Conservation (phyloP, 2,797 vertebrate genomes). For the Smutsia gigantea region DNA sequence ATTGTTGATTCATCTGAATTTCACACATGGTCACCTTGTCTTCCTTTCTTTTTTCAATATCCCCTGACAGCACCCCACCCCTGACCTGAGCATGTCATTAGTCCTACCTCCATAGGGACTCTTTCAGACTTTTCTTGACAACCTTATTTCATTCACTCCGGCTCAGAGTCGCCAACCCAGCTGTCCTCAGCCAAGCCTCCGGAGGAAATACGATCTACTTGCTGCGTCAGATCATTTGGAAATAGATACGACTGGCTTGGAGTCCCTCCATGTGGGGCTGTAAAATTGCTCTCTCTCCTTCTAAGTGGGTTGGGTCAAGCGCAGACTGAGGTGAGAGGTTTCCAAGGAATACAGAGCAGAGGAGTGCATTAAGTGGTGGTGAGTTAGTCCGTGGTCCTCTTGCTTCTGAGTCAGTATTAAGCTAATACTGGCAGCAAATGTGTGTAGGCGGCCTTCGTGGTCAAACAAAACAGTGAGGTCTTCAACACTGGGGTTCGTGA, state of each 20-base stretch:
- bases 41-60: conserved; percentile 52
- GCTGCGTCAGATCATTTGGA: conserved; percentile 81
- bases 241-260: conserved; percentile 78
- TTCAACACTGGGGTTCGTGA: conserved; percentile 44
- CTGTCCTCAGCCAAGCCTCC: conserved; percentile 74
- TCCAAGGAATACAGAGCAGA: conserved; percentile 76
- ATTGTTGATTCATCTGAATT: conserved; percentile 40
- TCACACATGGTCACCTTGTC: conserved; percentile 58
- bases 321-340: conserved; percentile 73
- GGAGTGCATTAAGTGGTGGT: conserved; percentile 56
- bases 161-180: conserved; percentile 56
- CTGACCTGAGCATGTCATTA: conserved; percentile 69
- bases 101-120: conserved; percentile 49
- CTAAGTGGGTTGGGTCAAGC: conserved; percentile 79
- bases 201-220: conserved; percentile 75
- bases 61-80: conserved; percentile 56
- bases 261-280: conserved; percentile 72
- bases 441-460: background rate
- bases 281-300: conserved; percentile 75
- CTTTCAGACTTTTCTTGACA: conserved; percentile 73
- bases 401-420: conserved; percentile 67
- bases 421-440: conserved; percentile 40
- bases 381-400: conserved; percentile 61
- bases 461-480: conserved; percentile 57
- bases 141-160: conserved; percentile 69